Percentiles rank a stretch among this genome's conserved stretches.
Conservation (phyloP, 1,140 invertebrate species). For the Zaprionus davidi region DNA sequence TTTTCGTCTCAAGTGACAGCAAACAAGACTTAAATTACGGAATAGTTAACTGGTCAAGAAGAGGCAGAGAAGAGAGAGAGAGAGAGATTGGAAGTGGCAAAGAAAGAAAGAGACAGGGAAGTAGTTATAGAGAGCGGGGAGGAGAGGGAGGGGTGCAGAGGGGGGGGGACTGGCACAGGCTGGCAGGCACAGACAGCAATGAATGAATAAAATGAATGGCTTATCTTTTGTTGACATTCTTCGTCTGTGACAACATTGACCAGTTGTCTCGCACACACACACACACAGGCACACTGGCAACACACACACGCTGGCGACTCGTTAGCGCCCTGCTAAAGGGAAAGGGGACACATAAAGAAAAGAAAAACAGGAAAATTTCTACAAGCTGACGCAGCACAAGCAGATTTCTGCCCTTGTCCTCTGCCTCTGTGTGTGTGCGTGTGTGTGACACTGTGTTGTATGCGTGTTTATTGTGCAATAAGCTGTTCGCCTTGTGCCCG, state of each 20-base stretch:
- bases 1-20: slow-evolving; percentile 81
- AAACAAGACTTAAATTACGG: slow-evolving; percentile 80
- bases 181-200: slow-evolving; percentile 44
- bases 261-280: slow-evolving; percentile 61
- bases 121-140: neutral
- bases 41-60: slow-evolving; percentile 72
- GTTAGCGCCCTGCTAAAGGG: slow-evolving; percentile 55
- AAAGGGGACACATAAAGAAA: slow-evolving; percentile 24
- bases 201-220: slow-evolving; percentile 83
- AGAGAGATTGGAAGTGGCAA: neutral
- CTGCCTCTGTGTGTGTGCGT: slow-evolving; percentile 29
- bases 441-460: slow-evolving; percentile 34
- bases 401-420: slow-evolving; percentile 33
- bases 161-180: neutral
- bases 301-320: slow-evolving; percentile 42
- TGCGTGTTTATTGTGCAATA: slow-evolving; percentile 80
- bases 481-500: slow-evolving; percentile 54
- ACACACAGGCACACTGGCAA: slow-evolving; percentile 23
- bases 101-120: neutral
- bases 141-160: neutral
- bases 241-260: slow-evolving; percentile 81
- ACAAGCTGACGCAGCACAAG: slow-evolving; percentile 56
- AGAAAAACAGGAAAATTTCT: slow-evolving; percentile 49
- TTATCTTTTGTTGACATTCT: slow-evolving; percentile 82
- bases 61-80: neutral